Conservation (phyloP, 2,888 invertebrate genomes). For the Microdon myrmicae region DNA sequence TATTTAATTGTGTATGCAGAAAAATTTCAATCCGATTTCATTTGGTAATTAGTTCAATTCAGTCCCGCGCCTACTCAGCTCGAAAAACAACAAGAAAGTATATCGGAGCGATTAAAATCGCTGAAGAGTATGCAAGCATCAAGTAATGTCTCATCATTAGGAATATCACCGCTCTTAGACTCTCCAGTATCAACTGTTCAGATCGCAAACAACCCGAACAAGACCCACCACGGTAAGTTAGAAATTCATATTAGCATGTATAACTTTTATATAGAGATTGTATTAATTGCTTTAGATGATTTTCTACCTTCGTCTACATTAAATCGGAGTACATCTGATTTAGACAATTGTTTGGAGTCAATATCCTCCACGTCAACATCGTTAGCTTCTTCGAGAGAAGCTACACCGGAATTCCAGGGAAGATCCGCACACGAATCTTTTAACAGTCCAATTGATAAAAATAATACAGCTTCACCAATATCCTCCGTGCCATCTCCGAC, state of each 20-base stretch:
- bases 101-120: constrained; percentile 78
- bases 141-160: constrained; percentile 17
- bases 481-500: constrained; percentile 9
- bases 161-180: constrained; percentile 32
- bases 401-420: constrained; percentile 55
- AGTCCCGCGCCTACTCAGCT: constrained; percentile 86
- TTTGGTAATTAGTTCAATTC: constrained; percentile 72
- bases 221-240: background rate
- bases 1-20: background rate
- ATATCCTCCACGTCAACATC: constrained; percentile 57
- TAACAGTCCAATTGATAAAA: constrained; percentile 16
- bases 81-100: constrained; percentile 87
- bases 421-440: constrained; percentile 13
- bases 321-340: constrained; percentile 54
- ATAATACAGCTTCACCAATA: constrained; percentile 3
- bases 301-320: constrained; percentile 33
- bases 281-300: constrained; percentile 25
- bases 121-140: constrained; percentile 55
- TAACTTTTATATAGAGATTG: constrained; percentile 34
- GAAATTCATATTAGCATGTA: background rate
- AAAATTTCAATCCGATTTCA: background rate
- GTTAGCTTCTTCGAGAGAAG: constrained; percentile 56
- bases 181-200: constrained; percentile 26
- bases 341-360: constrained; percentile 58
- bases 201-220: constrained; percentile 4